These are phyloP conservation scores for Ennomos erosarius DNA, from an alignment of 2,888 invertebrate species.

Conservation along the genomic window DNA sequence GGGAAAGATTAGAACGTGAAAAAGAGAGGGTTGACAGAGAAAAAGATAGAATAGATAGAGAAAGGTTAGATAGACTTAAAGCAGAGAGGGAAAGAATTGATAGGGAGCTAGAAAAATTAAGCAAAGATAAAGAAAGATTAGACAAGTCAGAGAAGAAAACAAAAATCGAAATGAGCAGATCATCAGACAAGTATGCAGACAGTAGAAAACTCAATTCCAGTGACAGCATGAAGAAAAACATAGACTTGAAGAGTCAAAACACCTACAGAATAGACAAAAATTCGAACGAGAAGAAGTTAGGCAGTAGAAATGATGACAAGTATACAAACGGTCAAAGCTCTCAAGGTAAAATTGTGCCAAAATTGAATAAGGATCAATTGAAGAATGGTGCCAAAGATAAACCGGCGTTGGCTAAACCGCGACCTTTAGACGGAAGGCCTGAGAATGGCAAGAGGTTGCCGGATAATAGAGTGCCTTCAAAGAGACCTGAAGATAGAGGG, in stretches of 20 bases:
- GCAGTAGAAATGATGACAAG: slow-evolving; percentile 60
- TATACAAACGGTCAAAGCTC: slow-evolving; percentile 62
- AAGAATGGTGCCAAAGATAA: slow-evolving; percentile 59
- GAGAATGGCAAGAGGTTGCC: slow-evolving; percentile 52
- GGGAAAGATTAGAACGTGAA: slow-evolving; percentile 49
- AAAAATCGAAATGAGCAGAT: slow-evolving; percentile 60
- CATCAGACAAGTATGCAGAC: slow-evolving; percentile 55
- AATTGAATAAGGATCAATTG: slow-evolving; percentile 54
- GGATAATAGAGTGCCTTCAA: slow-evolving; percentile 51
- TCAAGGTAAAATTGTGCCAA: slow-evolving; percentile 66
- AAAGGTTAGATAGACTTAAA: slow-evolving; percentile 69
- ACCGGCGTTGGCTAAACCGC: slow-evolving; percentile 53
- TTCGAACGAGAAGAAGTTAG: slow-evolving; percentile 63
- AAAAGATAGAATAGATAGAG: slow-evolving; percentile 63
- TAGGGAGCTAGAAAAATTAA: slow-evolving; percentile 71
- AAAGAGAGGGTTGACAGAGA: slow-evolving; percentile 56
- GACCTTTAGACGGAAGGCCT: slow-evolving; percentile 33
- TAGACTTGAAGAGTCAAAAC: slow-evolving; percentile 78
- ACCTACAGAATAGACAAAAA: slow-evolving; percentile 82
- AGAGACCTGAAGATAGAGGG: slow-evolving; percentile 61
- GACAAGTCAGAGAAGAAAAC: slow-evolving; percentile 65
- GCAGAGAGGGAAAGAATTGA: slow-evolving; percentile 77
- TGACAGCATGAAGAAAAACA: slow-evolving; percentile 67
- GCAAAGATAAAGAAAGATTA: slow-evolving; percentile 69
- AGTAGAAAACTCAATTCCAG: slow-evolving; percentile 59